Evolutionary conservation across 2,888 invertebrate species (phyloP).

Genomic region (Iphiclides podalirius): DNA sequence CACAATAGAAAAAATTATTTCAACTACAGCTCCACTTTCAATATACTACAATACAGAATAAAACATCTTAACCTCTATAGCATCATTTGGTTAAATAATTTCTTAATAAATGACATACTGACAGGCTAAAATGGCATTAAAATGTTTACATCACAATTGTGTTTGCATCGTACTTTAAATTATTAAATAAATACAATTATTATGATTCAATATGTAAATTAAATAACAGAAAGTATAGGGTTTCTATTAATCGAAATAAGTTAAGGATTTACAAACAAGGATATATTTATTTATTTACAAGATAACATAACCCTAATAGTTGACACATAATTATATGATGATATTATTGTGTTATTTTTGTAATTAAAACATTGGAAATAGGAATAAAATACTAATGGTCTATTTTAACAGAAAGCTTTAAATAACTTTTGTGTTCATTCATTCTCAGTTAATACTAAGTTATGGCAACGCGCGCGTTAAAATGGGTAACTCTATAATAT

Average conservation of each 20-base stretch:
- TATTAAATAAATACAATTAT: conserved; percentile 50
- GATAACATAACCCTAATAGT: conserved; percentile 11
- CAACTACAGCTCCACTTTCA: conserved; percentile 56
- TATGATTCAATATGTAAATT: conserved; percentile 9
- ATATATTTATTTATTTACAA: conserved; percentile 20
- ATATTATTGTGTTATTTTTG: background rate
- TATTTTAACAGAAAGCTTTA: conserved; percentile 11
- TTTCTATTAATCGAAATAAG: conserved; percentile 18
- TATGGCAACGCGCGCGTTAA: conserved; percentile 72
- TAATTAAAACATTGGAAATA: conserved; percentile 4
- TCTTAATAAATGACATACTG: conserved; percentile 67
- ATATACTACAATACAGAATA: conserved; percentile 58
- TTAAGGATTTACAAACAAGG: conserved; percentile 21
- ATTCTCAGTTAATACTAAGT: conserved; percentile 46
- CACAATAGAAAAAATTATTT: conserved; percentile 71
- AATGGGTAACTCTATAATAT: conserved; percentile 66
- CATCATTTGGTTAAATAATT: conserved; percentile 77
- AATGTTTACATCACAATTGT: conserved; percentile 69
- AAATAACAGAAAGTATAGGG: conserved; percentile 11
- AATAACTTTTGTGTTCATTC: conserved; percentile 6
- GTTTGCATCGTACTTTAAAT: conserved; percentile 50
- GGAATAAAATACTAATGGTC: conserved; percentile 11
- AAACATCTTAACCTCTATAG: conserved; percentile 71
- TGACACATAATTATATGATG: background rate
- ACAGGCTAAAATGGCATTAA: conserved; percentile 75